Conservation (phyloP, 2,113 vertebrate genomes). For the Copsychus sechellarum region DNA sequence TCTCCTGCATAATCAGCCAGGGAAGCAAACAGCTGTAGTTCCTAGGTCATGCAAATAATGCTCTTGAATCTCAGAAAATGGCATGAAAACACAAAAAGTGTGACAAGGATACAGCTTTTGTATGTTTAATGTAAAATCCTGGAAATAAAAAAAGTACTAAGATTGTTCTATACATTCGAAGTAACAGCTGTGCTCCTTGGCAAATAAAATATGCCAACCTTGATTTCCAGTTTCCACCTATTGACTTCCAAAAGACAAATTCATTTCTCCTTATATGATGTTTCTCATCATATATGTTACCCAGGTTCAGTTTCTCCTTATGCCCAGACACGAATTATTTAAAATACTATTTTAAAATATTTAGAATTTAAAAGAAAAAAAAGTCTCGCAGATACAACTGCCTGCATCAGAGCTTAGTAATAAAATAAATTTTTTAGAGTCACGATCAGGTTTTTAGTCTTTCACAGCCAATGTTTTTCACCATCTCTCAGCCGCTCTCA, state of each 20-base stretch:
- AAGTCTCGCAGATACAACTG: not conserved
- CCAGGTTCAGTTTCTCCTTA: not conserved
- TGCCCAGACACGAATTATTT: not conserved
- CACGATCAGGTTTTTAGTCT: not conserved
- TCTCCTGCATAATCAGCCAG: not conserved
- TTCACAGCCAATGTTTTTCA: not conserved
- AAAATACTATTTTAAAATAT: not conserved
- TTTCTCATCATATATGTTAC: not conserved
- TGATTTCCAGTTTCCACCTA: not conserved
- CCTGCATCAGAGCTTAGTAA: not conserved
- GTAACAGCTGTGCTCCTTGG: not conserved
- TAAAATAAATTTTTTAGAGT: not conserved
- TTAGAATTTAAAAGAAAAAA: not conserved
- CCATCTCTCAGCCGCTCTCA: not conserved
- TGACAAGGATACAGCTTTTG: not conserved
- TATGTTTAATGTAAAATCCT: not conserved
- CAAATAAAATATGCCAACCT: not conserved
- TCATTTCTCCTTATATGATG: not conserved
- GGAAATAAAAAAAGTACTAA: not conserved
- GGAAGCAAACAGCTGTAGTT: not conserved
- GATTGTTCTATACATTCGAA: not conserved
- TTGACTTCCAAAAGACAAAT: not conserved
- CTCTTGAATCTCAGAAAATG: not conserved
- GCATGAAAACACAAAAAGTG: not conserved
- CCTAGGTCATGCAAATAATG: not conserved